Base-by-base conservation (phyloP, 2,113 vertebrate genomes). In the Heptranchias perlo region DNA sequence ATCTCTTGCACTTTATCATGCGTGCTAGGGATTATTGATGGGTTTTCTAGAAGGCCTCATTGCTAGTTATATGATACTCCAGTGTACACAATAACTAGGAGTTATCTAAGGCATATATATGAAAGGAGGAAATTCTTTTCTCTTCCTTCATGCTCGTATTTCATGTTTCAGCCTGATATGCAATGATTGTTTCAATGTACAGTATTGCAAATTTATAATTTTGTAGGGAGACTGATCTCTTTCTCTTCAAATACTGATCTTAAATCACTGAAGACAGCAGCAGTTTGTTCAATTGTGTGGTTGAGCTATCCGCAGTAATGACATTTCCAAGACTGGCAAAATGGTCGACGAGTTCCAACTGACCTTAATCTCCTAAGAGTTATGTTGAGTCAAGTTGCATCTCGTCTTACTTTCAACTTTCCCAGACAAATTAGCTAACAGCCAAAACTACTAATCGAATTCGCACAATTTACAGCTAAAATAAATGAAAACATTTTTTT, bases 271-370 rank as follows among this genome's bases (percentile, higher is more conserved):
- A 93, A 64, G 89, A 39, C 58, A 62, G 58, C 31, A 93, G 89
- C 35, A 64, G 89, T 92, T 92, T 92, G 89, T 92, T 92, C 89
- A 92, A 92, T 92, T n/a, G 89, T 31, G 35, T 93, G 58, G 35
- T 93, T 62, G 58, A 93, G 89, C 35, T 93, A 0, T 93, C 89
- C n/a, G 1, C 89, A 62, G 89, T 93, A 93, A 93, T 93, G 89
- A 61, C 35, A 64, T 93, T 93, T 93, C 89, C 89, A 62, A 39
- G 58, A 58, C 13, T 62, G 89, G 58, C 89, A 62, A 93, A 93
- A n/a, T 93, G 58, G 35, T 39, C 18, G 6, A 58, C n/a, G 21
- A 93, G 58, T 93, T 93, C 58, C 58, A 61, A 39, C 35, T 93
- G 89, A 44, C n/a, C 58, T 62, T 93, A 93, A 93, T 62, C 58